These are phyloP conservation scores for Siphamia tubifer DNA, from an alignment of 2,113 vertebrate species.

Conservation along the genomic window DNA sequence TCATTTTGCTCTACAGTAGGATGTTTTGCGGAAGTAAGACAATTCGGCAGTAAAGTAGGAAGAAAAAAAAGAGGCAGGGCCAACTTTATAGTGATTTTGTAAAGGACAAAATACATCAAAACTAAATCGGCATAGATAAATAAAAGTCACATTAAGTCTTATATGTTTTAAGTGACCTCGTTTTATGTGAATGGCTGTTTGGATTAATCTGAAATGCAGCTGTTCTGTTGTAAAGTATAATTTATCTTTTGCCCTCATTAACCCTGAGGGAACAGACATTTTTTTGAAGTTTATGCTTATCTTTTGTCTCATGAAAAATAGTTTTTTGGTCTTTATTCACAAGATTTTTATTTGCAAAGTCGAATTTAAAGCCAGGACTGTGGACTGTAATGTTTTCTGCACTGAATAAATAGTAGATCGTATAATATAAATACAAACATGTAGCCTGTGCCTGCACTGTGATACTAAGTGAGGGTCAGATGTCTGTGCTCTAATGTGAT, in stretches of 20 bases:
- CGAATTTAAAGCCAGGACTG: not conserved
- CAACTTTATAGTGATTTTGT: not conserved
- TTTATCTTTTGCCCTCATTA: slow-evolving; percentile 30
- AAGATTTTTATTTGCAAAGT: too few species aligned
- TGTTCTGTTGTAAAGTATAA: slow-evolving; percentile 7
- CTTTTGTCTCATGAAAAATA: too few species aligned
- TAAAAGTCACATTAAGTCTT: not conserved
- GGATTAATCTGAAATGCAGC: slow-evolving; percentile 23
- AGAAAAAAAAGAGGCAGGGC: not conserved
- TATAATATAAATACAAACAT: not conserved
- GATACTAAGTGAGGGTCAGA: slow-evolving; percentile 1
- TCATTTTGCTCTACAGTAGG: too few species aligned
- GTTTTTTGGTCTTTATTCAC: too few species aligned
- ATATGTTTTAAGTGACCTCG: not conserved
- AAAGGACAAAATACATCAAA: not conserved
- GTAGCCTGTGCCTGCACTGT: not conserved
- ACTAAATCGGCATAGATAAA: not conserved
- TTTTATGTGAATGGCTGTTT: not conserved
- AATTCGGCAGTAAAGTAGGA: not conserved
- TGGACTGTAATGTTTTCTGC: not conserved
- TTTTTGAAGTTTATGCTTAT: too few species aligned
- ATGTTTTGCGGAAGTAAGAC: too few species aligned
- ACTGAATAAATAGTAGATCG: not conserved
- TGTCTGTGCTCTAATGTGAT: slow-evolving; percentile 38
- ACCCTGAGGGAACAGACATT: not conserved